Base-by-base conservation (phyloP, 2,113 vertebrate genomes). In the Passer montanus region DNA sequence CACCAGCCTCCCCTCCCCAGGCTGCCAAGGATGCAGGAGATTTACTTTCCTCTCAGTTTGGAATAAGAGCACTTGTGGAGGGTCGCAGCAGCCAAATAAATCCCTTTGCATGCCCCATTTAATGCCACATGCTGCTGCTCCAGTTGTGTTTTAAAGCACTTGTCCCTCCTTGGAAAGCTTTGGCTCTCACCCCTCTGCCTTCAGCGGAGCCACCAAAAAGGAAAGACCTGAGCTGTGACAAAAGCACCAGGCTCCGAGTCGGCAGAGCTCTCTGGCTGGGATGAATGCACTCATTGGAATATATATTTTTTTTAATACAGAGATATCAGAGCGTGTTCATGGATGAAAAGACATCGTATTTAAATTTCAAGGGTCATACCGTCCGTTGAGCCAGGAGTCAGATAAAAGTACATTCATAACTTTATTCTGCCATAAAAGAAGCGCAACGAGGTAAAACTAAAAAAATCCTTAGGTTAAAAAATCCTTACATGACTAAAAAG, bases 351-450 rank as follows among this genome's bases (percentile, higher is more conserved):
- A 46, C 74, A 17, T 37, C 26, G 12, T 83, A 85, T 96, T 95
- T 91, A 92, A 95, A 94, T 97, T 92, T 95, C 87, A 95, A 93
- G 87, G 94, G 87, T 82, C 74, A 16, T 53, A 50, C 27, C 15
- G 3, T 92, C 86, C 7, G 7, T 83, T 84, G 86, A 93, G 86
- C 72, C 79, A 83, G 46, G 74, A 94, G 83, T 87, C 37, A 75
- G 91, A 87, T 94, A 50, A 87, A 95, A 96, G 90, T 53, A 49
- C 55, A 78, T 68, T 95, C 84, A 10, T 80, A 76, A 91, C 81
- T 85, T 94, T 90, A 62, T 89, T 94, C 92, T 91, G 63, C 84
- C 72, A 37, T 76, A 70, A 88, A 95, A 87, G 89, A 89, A 87
- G 59, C 2, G 7, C 4, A 1, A 35, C 1, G 27, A 93, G 78